Evolutionary conservation across 2,888 invertebrate species (phyloP), one percentile per base, ranked within the genome.

Genomic region (Meghimatium bilineatum): DNA sequence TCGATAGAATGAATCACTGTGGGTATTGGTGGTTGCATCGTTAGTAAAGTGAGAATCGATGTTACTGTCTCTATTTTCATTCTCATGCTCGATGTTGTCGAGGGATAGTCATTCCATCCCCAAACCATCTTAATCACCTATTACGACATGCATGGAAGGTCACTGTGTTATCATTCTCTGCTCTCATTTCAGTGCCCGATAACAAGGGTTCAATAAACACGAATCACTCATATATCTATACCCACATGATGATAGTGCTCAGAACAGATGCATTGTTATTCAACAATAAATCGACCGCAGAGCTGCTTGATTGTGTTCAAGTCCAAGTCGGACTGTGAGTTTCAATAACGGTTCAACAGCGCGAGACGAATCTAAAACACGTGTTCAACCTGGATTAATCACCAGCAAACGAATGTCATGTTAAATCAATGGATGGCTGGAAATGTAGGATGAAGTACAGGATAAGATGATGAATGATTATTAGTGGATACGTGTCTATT

Each of bases 301-400:
- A 23, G 6, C 34, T 17, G 60, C 60, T 76, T 76, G 23, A 56
- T 76, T 34, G 60, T 76, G 52, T 76, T 20, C 23, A 29, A n/a
- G 29, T 34, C 56, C 3, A 56, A 56, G 14, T 14, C 34, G 60
- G 34, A 34, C 56, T 23, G 20, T 56, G 34, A 34, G 26, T 34
- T 12, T 56, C 56, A 76, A 76, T 36, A 56, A 56, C 34, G 34
- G 72, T 29, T 44, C 44, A 38, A n/a, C 72, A n/a, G n/a, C 44
- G 44, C 44, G 72, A 72, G 72, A 72, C 44, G 72, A 77, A 77
- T 66, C 36, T 38, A 36, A 63, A 77, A 63, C 63, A 63, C 63
- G 38, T 77, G 77, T 77, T 66, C n/a, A 23, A 36, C 36, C 60
- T 77, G 77, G 38, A 63, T 60, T 36, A 63, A 66, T 77, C 38